Conservation (phyloP, 2,888 invertebrate genomes). For the Therioaphis trifolii region DNA sequence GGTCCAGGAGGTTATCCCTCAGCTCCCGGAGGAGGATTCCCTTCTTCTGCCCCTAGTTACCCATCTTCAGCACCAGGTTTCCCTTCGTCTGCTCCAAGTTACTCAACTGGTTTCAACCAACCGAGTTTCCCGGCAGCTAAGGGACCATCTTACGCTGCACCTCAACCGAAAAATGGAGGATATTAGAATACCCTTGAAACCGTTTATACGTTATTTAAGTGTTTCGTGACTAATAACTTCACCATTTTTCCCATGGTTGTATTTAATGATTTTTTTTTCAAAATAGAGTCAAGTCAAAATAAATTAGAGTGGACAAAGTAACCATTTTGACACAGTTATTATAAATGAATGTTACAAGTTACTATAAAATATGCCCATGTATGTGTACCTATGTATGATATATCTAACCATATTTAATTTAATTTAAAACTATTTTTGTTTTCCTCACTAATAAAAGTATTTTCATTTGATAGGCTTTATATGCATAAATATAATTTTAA, state of each 20-base stretch:
- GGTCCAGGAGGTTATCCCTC: constrained; percentile 24
- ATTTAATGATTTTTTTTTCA: constrained; percentile 8
- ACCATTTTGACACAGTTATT: not conserved
- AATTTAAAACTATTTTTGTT: constrained; percentile 39
- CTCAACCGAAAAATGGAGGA: constrained; percentile 42
- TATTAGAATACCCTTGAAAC: not conserved
- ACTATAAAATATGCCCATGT: not conserved
- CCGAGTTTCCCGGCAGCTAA: not conserved
- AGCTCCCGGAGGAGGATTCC: too few relatives aligned
- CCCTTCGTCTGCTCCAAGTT: not conserved
- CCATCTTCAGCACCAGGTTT: not conserved
- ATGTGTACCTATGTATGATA: not conserved
- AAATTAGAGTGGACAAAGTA: not conserved
- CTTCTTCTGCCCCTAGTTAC: too few relatives aligned
- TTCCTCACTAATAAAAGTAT: constrained; percentile 28
- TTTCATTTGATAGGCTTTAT: constrained; percentile 13
- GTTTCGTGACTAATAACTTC: constrained; percentile 7
- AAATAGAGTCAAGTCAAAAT: not conserved
- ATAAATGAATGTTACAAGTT: not conserved
- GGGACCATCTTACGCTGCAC: constrained; percentile 50
- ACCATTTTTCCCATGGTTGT: not conserved
- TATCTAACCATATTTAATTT: not conserved
- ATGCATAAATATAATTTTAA: not conserved
- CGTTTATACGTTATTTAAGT: not conserved
- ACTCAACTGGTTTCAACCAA: not conserved